Evolutionary conservation across 2,888 invertebrate species (phyloP).

Genomic region (Diploptera punctata): DNA sequence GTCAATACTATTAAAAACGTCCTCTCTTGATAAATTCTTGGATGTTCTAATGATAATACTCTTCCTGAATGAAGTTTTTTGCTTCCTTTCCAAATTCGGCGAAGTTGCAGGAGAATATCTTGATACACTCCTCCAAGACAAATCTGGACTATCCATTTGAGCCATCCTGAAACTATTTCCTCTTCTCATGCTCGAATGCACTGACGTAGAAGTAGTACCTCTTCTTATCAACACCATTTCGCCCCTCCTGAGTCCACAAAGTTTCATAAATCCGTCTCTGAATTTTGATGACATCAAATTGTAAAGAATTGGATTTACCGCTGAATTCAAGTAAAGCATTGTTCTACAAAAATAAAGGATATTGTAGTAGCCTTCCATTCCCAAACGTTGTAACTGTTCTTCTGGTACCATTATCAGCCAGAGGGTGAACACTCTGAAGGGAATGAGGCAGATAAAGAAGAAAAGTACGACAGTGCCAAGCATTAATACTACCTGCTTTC

Average conservation of each 20-base stretch:
- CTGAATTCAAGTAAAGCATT: slow-evolving; percentile 89
- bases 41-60: slow-evolving; percentile 25
- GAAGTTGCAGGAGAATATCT: slow-evolving; percentile 28
- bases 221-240: slow-evolving; percentile 39
- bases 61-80: slow-evolving; percentile 23
- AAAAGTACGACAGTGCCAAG: slow-evolving; percentile 87
- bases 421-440: slow-evolving; percentile 85
- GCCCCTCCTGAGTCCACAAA: slow-evolving; percentile 59
- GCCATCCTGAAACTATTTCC: slow-evolving; percentile 4
- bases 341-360: slow-evolving; percentile 85
- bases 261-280: slow-evolving; percentile 77
- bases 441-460: slow-evolving; percentile 89
- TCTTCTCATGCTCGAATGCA: slow-evolving; percentile 43
- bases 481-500: slow-evolving; percentile 73
- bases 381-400: slow-evolving; percentile 65
- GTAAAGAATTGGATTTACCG: slow-evolving; percentile 90
- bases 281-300: slow-evolving; percentile 93
- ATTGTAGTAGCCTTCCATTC: slow-evolving; percentile 82
- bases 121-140: slow-evolving; percentile 45
- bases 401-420: slow-evolving; percentile 84
- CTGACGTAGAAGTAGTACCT: slow-evolving; percentile 45
- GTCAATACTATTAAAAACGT: background rate
- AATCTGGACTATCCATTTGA: slow-evolving; percentile 42
- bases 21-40: background rate
- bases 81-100: background rate